Conservation (phyloP, 2,888 invertebrate species). For the Scaptomyza polygonia region DNA sequence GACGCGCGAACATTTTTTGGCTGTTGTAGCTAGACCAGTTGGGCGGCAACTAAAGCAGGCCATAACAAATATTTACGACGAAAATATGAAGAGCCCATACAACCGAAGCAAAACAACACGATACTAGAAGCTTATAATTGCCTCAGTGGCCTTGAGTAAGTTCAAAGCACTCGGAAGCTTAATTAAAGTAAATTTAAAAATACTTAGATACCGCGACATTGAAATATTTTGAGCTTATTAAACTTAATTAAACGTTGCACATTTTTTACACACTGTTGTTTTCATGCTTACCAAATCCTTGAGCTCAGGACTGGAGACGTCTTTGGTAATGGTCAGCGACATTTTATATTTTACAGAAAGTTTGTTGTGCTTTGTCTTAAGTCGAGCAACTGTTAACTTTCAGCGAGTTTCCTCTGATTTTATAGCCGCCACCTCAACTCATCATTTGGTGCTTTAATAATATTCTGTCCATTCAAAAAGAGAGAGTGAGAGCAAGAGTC, state of each 20-base stretch:
- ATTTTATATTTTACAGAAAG: slow-evolving; percentile 46
- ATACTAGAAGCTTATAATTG: slow-evolving; percentile 49
- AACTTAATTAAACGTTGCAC: slow-evolving; percentile 4
- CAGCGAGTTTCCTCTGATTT: slow-evolving; percentile 24
- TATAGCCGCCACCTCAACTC: slow-evolving; percentile 32
- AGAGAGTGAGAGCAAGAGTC: slow-evolving; percentile 18
- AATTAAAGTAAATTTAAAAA: slow-evolving; percentile 17
- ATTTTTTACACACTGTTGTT: slow-evolving; percentile 3
- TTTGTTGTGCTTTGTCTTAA: slow-evolving; percentile 38
- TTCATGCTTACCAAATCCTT: slow-evolving; percentile 80
- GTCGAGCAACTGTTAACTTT: slow-evolving; percentile 49
- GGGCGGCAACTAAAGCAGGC: slow-evolving; percentile 62
- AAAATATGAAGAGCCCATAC: slow-evolving; percentile 20
- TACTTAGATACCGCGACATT: background rate
- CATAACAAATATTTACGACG: slow-evolving; percentile 49
- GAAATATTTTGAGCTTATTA: background rate
- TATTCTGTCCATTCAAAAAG: slow-evolving; percentile 5
- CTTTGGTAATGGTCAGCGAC: slow-evolving; percentile 77
- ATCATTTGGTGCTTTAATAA: slow-evolving; percentile 29
- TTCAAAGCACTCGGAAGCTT: slow-evolving; percentile 64
- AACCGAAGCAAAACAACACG: slow-evolving; percentile 16
- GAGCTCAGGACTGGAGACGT: slow-evolving; percentile 70
- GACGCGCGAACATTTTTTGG: slow-evolving; percentile 73
- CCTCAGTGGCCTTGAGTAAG: slow-evolving; percentile 51
- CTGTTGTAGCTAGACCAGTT: slow-evolving; percentile 51